These are phyloP conservation scores for Dendrocopos noguchii DNA, from an alignment of 2,113 vertebrate genomes.

Conservation along the genomic window DNA sequence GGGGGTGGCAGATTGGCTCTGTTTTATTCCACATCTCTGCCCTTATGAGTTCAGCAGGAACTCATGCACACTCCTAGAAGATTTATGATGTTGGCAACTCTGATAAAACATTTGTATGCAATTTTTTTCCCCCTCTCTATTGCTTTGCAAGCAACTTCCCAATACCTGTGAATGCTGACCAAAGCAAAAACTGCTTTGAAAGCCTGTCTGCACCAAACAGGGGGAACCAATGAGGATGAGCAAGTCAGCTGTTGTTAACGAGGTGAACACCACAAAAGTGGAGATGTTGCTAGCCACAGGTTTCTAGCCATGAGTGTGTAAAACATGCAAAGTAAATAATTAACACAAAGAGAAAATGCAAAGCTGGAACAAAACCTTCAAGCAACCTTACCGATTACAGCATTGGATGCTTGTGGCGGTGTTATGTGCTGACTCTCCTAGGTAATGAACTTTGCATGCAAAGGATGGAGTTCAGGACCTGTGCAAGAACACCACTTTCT, in stretches of 20 bases:
- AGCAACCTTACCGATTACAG: background rate
- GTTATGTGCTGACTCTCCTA: background rate
- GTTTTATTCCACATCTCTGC: background rate
- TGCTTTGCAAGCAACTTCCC: constrained; percentile 27
- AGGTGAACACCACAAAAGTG: background rate
- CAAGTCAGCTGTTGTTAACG: background rate
- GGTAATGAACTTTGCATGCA: background rate
- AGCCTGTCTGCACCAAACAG: background rate
- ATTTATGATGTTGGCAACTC: constrained; percentile 3
- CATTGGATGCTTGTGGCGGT: background rate
- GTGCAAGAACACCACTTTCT: background rate
- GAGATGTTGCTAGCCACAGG: background rate
- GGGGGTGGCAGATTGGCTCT: background rate
- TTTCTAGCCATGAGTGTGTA: background rate
- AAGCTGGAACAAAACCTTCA: background rate
- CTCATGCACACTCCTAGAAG: background rate
- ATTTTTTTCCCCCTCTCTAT: background rate
- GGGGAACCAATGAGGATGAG: background rate
- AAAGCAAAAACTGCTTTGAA: background rate
- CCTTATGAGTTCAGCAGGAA: background rate
- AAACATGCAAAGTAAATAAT: background rate
- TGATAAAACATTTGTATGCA: background rate
- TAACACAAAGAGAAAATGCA: background rate
- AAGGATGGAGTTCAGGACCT: background rate
- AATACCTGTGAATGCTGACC: background rate